Evolutionary conservation across 2,888 invertebrate genomes (phyloP).

Genomic region (Folsomia candida): DNA sequence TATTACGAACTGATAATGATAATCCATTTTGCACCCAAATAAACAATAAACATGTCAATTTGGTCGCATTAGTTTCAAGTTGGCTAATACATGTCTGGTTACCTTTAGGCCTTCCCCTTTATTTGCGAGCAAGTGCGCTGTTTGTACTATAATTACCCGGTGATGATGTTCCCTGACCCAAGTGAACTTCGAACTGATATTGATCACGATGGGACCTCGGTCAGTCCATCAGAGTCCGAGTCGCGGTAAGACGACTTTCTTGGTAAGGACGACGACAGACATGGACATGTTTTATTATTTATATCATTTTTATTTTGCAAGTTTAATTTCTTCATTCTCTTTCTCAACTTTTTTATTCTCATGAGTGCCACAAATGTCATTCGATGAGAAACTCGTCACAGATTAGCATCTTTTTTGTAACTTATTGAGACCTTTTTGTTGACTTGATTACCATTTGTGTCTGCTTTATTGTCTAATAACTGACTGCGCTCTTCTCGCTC

Average conservation of each 20-base stretch:
- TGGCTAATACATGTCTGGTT: too few species aligned
- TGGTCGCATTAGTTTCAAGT: too few species aligned
- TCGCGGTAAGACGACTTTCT: constrained; percentile 44
- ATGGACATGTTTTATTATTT: not conserved
- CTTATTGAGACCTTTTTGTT: not conserved
- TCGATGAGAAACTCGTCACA: too few species aligned
- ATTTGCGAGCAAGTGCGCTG: constrained; percentile 49
- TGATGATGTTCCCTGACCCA: constrained; percentile 42
- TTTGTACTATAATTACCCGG: constrained; percentile 47
- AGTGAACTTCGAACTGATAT: constrained; percentile 41
- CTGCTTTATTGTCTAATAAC: constrained; percentile 1
- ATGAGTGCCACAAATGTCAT: too few species aligned
- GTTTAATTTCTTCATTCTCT: not conserved
- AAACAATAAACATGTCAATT: too few species aligned
- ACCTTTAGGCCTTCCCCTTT: constrained; percentile 45
- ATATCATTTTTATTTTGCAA: not conserved
- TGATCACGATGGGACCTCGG: constrained; percentile 24
- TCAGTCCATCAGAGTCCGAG: constrained; percentile 37
- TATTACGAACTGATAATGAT: too few species aligned
- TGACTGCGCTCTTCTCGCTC: constrained; percentile 13
- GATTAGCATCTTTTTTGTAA: not conserved
- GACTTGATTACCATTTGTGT: not conserved
- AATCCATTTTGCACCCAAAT: too few species aligned
- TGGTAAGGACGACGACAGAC: constrained; percentile 34
- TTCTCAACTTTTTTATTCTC: not conserved